Percentiles rank a stretch among this genome's conserved stretches.
Conservation (phyloP, 2,888 invertebrate species). For the Mamestra brassicae region DNA sequence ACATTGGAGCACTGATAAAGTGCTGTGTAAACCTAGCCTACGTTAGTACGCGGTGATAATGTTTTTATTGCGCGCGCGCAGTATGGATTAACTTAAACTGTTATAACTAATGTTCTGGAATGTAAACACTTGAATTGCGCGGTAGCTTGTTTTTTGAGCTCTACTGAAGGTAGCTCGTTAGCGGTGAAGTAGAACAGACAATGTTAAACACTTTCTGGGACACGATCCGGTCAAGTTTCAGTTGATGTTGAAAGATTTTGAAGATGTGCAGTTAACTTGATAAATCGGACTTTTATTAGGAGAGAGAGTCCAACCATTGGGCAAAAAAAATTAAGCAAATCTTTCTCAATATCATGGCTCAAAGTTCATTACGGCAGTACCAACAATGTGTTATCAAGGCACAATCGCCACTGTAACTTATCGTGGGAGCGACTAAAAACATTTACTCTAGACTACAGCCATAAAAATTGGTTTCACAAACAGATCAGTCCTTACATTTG, state of each 20-base stretch:
- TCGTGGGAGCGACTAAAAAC: slow-evolving; percentile 27
- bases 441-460: slow-evolving; percentile 2
- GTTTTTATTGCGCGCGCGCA: slow-evolving; percentile 54
- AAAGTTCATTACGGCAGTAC: slow-evolving; percentile 6
- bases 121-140: slow-evolving; percentile 50
- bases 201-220: not conserved
- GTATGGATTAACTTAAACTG: slow-evolving; percentile 53
- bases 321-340: not conserved
- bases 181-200: slow-evolving; percentile 24
- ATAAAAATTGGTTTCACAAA: slow-evolving; percentile 23
- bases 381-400: slow-evolving; percentile 19
- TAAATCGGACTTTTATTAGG: not conserved
- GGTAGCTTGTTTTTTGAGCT: slow-evolving; percentile 32
- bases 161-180: slow-evolving; percentile 10
- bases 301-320: not conserved
- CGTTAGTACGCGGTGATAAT: slow-evolving; percentile 57
- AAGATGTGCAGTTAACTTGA: not conserved
- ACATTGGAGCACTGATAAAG: slow-evolving; percentile 60
- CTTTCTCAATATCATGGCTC: slow-evolving; percentile 2
- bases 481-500: slow-evolving; percentile 17
- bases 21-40: slow-evolving; percentile 65
- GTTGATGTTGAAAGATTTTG: not conserved
- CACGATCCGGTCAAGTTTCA: not conserved
- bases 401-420: slow-evolving; percentile 10
- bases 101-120: slow-evolving; percentile 44